A percentile compares a stretch with the other conserved stretches of the same genome.
phyloP scores from a whole-genome alignment of 2,888 invertebrate species.

The Brachyptera putata region DNA sequence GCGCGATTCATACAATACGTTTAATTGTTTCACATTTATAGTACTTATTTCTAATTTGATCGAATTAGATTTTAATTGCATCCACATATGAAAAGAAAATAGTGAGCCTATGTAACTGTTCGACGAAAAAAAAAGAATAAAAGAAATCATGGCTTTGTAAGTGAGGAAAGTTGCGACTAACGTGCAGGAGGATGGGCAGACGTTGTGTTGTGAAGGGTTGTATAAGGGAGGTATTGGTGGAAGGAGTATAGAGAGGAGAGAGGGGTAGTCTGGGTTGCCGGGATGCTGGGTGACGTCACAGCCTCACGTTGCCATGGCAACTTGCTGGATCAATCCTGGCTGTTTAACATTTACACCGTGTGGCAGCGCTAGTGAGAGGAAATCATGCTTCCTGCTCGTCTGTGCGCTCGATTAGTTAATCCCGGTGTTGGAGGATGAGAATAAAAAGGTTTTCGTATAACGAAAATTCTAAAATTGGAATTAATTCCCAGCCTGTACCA shows the following conservation, averaged over 20 bases:
- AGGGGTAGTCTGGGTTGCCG: neutral
- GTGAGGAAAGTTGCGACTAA: too few relatives aligned
- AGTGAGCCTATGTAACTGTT: too few relatives aligned
- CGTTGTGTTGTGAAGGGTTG: too few relatives aligned
- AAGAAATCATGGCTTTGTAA: too few relatives aligned
- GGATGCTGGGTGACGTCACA: slow-evolving; percentile 14
- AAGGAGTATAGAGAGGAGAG: neutral
- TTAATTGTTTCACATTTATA: too few relatives aligned
- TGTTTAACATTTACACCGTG: neutral
- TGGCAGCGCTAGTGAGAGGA: neutral
- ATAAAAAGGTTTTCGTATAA: neutral
- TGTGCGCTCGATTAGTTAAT: neutral
- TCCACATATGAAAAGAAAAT: too few relatives aligned
- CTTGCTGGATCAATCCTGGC: slow-evolving; percentile 17
- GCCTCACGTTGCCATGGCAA: slow-evolving; percentile 5
- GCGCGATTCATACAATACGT: too few relatives aligned
- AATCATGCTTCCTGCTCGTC: neutral
- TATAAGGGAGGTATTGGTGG: neutral
- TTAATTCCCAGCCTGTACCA: neutral
- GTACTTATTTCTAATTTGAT: too few relatives aligned
- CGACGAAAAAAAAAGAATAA: too few relatives aligned
- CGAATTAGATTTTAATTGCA: too few relatives aligned
- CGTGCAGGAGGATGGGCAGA: too few relatives aligned
- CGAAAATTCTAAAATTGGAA: neutral
- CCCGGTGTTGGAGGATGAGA: neutral